Base-by-base conservation (phyloP, 2,797 vertebrate genomes). In the Enoplosus armatus region DNA sequence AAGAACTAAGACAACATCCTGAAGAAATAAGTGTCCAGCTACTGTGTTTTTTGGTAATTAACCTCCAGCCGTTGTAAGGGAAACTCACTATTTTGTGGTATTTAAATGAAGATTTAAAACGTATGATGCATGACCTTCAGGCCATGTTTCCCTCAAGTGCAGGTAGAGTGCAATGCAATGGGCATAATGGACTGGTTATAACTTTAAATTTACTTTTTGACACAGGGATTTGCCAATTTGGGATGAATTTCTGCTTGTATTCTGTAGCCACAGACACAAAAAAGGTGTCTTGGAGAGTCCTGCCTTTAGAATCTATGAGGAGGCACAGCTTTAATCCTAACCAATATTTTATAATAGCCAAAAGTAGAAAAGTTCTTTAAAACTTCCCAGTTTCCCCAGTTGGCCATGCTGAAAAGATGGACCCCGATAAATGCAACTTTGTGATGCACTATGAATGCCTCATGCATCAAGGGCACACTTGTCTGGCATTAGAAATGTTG, bases 401-500 rank as follows among this genome's bases (percentile, higher is more conserved):
- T 47, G 22, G 5, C 6, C 54, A 33, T 37, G 15, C 20, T 31
- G 7, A 59, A 69, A 77, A 64, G 14, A 43, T 39, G n/a, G 47
- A 61, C 43, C 1, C 4, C 72, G n/a, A 69, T 69, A 72, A 69
- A 47, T 69, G 48, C 22, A 62, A 26, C 43, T 29, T 35, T 64
- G 24, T 63, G 9, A 20, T 61, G 37, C 63, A 18, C 20, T 33
- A 27, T 35, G 39, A 54, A 58, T 63, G 16, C 14, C 14, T 71
- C 35, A 68, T 75, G 53, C 66, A 78, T 72, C 71, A 72, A 65
- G 47, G 62, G 12, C 41, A 81, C 41, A 55, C 53, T 75, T 60
- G 43, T 71, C 31, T 41, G 43, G 37, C 51, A 80, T 70, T 71
- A 54, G 29, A 60, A 68, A 65, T 47, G 59, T 62, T 14, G 0